Evolutionary conservation across 2,113 vertebrate genomes (phyloP), one percentile per base, ranked within the genome.

Genomic region (Agapornis roseicollis): DNA sequence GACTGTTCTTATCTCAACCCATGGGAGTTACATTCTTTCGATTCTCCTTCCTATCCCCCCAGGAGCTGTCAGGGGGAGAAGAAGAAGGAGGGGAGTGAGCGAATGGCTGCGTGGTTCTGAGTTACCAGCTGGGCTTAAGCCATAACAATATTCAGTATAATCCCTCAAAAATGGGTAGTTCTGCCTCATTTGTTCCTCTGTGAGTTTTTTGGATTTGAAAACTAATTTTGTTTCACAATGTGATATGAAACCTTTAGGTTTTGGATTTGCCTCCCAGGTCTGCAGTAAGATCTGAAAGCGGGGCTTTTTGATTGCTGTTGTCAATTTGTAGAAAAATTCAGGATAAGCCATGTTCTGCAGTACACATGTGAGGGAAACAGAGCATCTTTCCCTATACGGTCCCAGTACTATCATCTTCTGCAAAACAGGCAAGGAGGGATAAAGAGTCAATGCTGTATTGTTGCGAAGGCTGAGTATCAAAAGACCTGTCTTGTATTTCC

Each of bases 401-500:
- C 4, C 10, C 1, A 0, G 13, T 46, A 39, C 23, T 29, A 27
- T 9, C 5, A 16, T 37, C 25, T 49, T 64, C 35, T 66, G n/a
- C 23, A 60, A 63, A 92, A 64, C 4, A 53, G 31, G 12, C 33
- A 70, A 82, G 60, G 24, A 76, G 42, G 23, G 17, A 46, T 86
- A 13, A 46, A 55, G 9, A 49, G 6, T 41, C 44, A 35, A 1
- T 18, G 20, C 29, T 63, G 9, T 39, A 9, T 44, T n/a, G 28
- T 29, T 77, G 56, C 31, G 69, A 58, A 69, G 66, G 18, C 39
- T 52, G 23, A 58, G 47, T 85, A 82, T 55, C 46, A 83, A 88
- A 87, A 76, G 56, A 19, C 15, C 9, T 88, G 52, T n/a, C 52
- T 72, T 85, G 24, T 79, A 56, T 92, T 95, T 94, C 46, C 65